phyloP scores from a whole-genome alignment of 2,888 invertebrate species.

The Galerucella nymphaeae region DNA sequence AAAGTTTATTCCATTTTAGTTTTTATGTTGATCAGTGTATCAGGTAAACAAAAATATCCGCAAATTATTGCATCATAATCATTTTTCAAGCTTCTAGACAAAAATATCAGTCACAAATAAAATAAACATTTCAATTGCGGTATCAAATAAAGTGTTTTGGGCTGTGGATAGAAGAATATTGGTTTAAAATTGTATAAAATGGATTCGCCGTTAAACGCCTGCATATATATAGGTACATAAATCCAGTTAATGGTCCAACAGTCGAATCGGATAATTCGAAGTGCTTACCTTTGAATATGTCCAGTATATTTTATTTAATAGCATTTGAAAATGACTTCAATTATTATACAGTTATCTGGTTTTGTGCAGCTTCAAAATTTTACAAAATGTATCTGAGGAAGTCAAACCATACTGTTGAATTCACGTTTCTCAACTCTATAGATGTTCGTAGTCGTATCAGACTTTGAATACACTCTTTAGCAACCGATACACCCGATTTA shows the following conservation, averaged over 20 bases:
- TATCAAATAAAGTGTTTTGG: background rate
- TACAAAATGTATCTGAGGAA: too few relatives aligned
- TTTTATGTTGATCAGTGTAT: too few relatives aligned
- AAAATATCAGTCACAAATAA: background rate
- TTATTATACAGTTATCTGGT: too few relatives aligned
- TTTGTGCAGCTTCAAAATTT: too few relatives aligned
- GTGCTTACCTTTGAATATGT: background rate
- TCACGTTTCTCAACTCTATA: background rate
- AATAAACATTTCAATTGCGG: background rate
- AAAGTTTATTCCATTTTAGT: too few relatives aligned
- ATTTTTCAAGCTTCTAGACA: background rate
- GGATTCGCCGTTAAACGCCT: background rate
- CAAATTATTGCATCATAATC: too few relatives aligned
- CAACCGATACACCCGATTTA: background rate
- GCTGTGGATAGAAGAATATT: background rate
- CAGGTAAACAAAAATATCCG: too few relatives aligned
- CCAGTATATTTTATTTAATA: too few relatives aligned
- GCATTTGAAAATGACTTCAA: too few relatives aligned
- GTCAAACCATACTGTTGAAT: background rate
- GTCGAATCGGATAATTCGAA: background rate
- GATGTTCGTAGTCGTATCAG: background rate
- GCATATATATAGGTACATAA: constrained; percentile 1
- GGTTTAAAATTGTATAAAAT: background rate
- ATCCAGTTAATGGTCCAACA: background rate
- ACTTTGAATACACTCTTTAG: background rate